Conservation (phyloP, 1,140 invertebrate species). For the Procambarus virginalis region DNA sequence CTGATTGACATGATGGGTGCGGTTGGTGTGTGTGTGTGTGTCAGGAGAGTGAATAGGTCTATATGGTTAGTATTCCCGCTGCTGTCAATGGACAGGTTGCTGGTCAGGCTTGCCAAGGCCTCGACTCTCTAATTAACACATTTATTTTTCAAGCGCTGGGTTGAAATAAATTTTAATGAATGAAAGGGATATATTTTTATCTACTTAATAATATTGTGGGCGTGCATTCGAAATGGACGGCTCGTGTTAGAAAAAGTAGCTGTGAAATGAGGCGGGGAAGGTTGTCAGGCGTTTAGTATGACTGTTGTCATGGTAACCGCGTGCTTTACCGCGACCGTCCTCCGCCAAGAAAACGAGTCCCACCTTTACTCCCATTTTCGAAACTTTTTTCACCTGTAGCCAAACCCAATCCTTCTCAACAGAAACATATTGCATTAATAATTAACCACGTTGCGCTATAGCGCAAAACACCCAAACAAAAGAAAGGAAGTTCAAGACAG, state of each 20-base stretch:
- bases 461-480: neutral
- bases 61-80: neutral
- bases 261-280: neutral
- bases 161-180: constrained; percentile 19
- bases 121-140: neutral
- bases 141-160: neutral
- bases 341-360: constrained; percentile 57
- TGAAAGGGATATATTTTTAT: neutral
- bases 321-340: constrained; percentile 30
- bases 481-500: neutral
- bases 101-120: constrained; percentile 27
- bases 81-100: constrained; percentile 54
- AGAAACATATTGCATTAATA: neutral
- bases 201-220: neutral
- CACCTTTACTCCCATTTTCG: constrained; percentile 5
- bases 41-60: neutral
- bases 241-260: too few relatives aligned
- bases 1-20: neutral
- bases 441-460: neutral
- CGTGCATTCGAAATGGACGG: too few relatives aligned
- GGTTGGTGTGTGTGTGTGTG: neutral
- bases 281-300: constrained; percentile 56
- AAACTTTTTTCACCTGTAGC: neutral
- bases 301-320: constrained; percentile 62
- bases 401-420: neutral